Evolutionary conservation across 2,888 invertebrate species (phyloP).

Genomic region (Polymixis lichenea): DNA sequence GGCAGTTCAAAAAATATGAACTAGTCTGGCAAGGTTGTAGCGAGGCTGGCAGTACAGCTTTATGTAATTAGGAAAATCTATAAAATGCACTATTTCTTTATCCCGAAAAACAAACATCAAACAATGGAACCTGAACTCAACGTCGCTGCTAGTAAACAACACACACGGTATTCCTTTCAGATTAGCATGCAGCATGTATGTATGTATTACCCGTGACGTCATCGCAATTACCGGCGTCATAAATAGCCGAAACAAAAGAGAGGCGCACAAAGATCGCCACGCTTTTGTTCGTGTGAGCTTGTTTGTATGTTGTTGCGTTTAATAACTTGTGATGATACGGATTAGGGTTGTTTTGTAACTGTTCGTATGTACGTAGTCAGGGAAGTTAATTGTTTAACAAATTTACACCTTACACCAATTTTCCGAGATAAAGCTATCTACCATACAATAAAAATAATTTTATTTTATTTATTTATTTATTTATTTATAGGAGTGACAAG

Average conservation of each 20-base stretch:
- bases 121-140: not conserved
- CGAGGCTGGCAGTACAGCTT: no score
- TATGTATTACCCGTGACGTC: constrained; percentile 37
- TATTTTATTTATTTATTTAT: no score
- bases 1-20: not conserved
- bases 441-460: not conserved
- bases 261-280: constrained; percentile 7
- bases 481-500: not conserved
- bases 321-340: constrained; percentile 19
- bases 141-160: constrained; percentile 27
- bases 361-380: not conserved
- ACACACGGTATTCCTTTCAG: constrained; percentile 16
- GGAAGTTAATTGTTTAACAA: not conserved
- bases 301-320: constrained; percentile 10
- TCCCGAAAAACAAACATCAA: constrained; percentile 5
- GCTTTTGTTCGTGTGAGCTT: constrained; percentile 37
- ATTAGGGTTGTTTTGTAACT: constrained; percentile 21
- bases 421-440: not conserved
- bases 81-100: constrained; percentile 1
- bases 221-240: constrained; percentile 38
- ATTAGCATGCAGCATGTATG: constrained; percentile 40
- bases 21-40: not conserved
- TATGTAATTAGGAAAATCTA: constrained; percentile 6
- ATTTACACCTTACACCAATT: not conserved
- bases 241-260: constrained; percentile 51